Base-by-base conservation (phyloP, 2,113 vertebrate species). In the Harpagus bidentatus region DNA sequence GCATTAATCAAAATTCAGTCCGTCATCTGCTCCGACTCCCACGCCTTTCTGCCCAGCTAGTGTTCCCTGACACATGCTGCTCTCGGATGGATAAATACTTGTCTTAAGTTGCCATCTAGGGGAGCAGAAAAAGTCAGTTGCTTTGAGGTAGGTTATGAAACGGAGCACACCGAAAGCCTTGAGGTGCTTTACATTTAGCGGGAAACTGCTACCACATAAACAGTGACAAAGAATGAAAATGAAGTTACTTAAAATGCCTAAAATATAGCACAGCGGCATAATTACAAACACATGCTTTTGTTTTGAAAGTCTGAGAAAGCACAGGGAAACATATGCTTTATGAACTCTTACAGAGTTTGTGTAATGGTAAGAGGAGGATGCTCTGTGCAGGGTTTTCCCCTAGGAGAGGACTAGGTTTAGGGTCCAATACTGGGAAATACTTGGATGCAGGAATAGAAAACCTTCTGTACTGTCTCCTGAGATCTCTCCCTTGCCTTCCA, bases 91-190 rank as follows among this genome's bases (percentile, higher is more conserved):
- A 91, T 8, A 20, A 97, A 79, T 14, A 5, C 94, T 91, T 93
- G 94, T 87, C 95, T 85, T 50, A 34, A 97, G 86, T 95, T 97
- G 96, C 94, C 96, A 94, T 82, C 91, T 66, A 95, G 93, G 96
- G 97, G 94, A 97, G 83, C 83, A 28, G 94, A 43, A 89, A 29
- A 48, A 88, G 95, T 48, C 93, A 47, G 63, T 84, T 94, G 56
- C 93, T 82, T 36, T 17, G 66, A 93, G 88, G 86, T 25, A 67
- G 81, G 84, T 53, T 80, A 56, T 7, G 21, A 56, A 95, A 50
- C 12, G 0, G 45, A 94, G 65, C 17, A 13, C 38, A 15, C 65
- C 7, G 5, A 86, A 36, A 87, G 66, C 70, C 95, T 80, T 14
- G 29, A 48, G 83, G 79, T 90, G 36, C 58, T 85, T 53, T 45